Conservation (phyloP, 2,797 vertebrate species). For the Manis javanica region DNA sequence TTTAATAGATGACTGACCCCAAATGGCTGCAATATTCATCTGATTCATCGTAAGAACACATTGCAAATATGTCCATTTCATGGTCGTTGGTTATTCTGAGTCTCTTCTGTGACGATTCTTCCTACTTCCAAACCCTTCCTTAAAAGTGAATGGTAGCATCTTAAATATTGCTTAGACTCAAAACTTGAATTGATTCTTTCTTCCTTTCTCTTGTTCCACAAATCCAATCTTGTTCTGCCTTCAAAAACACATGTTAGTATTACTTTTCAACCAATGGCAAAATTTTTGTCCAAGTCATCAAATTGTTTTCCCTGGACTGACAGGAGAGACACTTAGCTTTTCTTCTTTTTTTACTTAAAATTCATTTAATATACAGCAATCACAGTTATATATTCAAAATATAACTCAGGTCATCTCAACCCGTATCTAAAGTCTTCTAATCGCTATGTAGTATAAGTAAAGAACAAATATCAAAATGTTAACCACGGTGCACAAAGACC, state of each 20-base stretch:
- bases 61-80: not conserved
- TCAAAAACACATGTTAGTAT: not conserved
- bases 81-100: not conserved
- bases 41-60: not conserved
- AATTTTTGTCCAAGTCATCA: not conserved
- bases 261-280: not conserved
- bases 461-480: not conserved
- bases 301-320: not conserved
- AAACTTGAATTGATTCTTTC: not conserved
- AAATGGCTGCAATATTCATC: not conserved
- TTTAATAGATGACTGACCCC: not conserved
- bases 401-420: not conserved
- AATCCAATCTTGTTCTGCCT: not conserved
- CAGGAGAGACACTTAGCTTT: not conserved
- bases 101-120: not conserved
- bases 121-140: not conserved
- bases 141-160: not conserved
- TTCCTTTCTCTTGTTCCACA: not conserved
- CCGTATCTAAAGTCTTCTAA: not conserved
- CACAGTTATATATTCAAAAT: not conserved
- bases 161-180: not conserved
- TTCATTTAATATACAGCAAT: not conserved
- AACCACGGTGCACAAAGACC: fast-evolving
- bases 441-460: not conserved
- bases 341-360: not conserved